Evolutionary conservation across 2,888 invertebrate species (phyloP).

Genomic region (Lysandra bellargus): DNA sequence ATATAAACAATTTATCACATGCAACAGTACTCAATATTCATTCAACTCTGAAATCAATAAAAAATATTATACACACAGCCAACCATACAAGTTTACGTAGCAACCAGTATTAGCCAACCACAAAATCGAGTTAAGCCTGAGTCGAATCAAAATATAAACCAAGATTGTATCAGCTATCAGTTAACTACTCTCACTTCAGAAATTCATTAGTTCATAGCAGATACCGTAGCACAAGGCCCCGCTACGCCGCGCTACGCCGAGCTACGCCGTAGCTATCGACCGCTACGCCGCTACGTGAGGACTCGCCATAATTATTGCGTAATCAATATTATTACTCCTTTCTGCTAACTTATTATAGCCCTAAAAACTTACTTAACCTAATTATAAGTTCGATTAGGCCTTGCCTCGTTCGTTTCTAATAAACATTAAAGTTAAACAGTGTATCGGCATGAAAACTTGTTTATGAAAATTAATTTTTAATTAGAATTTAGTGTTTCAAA

Average conservation of each 20-base stretch:
- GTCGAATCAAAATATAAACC: too few species aligned
- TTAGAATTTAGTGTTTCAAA: not conserved
- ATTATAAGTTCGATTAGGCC: constrained; percentile 4
- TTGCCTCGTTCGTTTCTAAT: constrained; percentile 18
- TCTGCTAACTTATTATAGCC: not conserved
- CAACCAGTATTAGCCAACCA: too few species aligned
- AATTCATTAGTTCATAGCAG: constrained; percentile 10
- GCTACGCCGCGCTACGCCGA: not conserved
- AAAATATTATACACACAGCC: too few species aligned
- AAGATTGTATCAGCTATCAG: too few species aligned
- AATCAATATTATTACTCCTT: constrained; percentile 1
- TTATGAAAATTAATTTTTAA: not conserved
- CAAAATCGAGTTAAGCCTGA: too few species aligned
- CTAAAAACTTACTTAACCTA: constrained; percentile 14
- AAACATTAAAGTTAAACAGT: constrained; percentile 15
- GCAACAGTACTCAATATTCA: too few species aligned
- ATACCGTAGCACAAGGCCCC: constrained; percentile 16
- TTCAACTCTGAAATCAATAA: too few species aligned
- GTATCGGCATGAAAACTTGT: constrained; percentile 16
- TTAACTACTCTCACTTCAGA: not conserved
- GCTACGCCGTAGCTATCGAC: constrained; percentile 16
- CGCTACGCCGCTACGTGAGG: not conserved
- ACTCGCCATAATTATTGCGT: not conserved
- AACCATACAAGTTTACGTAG: too few species aligned
- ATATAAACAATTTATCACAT: too few species aligned